Evolutionary conservation across 1,140 invertebrate species (phyloP).

Genomic region (Lutraria rhynchaena): DNA sequence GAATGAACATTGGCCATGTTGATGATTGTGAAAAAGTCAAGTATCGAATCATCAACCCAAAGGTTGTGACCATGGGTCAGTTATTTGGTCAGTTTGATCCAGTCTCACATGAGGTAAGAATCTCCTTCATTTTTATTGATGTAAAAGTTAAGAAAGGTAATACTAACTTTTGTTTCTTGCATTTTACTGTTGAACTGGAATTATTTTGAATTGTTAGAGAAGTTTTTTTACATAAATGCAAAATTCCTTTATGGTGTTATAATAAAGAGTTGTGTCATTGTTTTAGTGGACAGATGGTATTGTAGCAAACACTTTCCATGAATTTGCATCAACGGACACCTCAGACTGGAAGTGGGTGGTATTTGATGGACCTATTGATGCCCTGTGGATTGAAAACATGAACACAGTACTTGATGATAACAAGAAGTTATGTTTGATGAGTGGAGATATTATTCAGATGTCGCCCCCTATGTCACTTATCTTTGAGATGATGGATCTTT

Average conservation of each 20-base stretch:
- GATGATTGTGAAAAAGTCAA: conserved; percentile 80
- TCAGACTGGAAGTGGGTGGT: conserved; percentile 83
- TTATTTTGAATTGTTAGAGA: no score
- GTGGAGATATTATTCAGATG: conserved; percentile 84
- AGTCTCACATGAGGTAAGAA: conserved; percentile 81
- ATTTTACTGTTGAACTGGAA: no score
- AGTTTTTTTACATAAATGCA: no score
- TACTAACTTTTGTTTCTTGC: no score
- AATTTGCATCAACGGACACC: conserved; percentile 80
- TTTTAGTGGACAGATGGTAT: conserved; percentile 85
- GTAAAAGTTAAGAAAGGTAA: no score
- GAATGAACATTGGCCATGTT: conserved; percentile 71
- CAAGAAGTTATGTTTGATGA: conserved; percentile 83
- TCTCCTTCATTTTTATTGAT: not conserved
- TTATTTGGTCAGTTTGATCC: conserved; percentile 83
- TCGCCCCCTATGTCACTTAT: conserved; percentile 82
- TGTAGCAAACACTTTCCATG: conserved; percentile 82
- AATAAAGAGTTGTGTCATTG: no score
- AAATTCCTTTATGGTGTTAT: no score
- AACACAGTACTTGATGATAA: conserved; percentile 84
- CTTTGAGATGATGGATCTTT: conserved; percentile 83
- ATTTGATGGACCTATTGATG: conserved; percentile 83
- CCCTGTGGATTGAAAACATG: conserved; percentile 84
- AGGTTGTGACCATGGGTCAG: conserved; percentile 83
- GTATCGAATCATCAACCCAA: conserved; percentile 82